Evolutionary conservation across 2,113 vertebrate species (phyloP).

Genomic region (Caloenas nicobarica): DNA sequence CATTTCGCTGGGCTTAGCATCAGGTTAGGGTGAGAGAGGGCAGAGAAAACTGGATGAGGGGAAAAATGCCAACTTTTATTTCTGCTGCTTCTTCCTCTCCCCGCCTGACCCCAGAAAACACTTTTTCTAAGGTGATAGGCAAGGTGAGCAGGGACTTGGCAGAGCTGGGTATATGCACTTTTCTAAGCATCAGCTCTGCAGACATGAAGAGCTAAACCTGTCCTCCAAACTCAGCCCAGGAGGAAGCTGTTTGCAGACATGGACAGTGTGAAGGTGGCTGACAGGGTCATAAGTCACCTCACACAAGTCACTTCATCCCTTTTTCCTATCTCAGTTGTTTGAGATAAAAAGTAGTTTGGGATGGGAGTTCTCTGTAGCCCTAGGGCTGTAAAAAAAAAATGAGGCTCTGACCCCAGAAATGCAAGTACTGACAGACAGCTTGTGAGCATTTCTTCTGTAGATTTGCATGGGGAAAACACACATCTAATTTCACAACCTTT

Average conservation of each 20-base stretch:
- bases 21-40: neutral
- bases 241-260: neutral
- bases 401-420: neutral
- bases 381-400: neutral
- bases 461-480: neutral
- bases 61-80: neutral
- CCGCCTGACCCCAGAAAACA: neutral
- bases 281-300: neutral
- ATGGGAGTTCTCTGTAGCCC: neutral
- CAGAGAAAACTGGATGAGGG: neutral
- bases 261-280: neutral
- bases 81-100: neutral
- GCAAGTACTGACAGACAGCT: neutral
- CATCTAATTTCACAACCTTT: neutral
- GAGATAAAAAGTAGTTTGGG: neutral
- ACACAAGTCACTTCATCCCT: neutral
- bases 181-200: neutral
- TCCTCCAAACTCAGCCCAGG: fast-evolving
- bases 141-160: neutral
- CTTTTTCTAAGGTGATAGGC: neutral
- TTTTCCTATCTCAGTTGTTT: neutral
- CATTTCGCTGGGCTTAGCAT: neutral
- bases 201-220: neutral
- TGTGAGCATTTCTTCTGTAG: neutral
- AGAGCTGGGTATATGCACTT: neutral